These are phyloP conservation scores for Drosophila sturtevanti DNA, from an alignment of 1,140 invertebrate species.

Conservation along the genomic window DNA sequence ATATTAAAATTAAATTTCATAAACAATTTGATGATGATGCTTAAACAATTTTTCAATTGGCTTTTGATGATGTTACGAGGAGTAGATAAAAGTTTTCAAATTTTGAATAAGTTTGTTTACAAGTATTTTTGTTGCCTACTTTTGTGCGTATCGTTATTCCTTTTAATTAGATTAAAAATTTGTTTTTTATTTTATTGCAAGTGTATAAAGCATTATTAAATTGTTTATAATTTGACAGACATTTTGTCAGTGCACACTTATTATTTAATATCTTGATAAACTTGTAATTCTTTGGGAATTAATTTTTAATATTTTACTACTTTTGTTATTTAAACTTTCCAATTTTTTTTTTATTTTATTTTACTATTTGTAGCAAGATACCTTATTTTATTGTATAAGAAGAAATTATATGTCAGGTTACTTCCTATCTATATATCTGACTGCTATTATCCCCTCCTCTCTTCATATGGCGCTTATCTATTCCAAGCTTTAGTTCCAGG, in stretches of 20 bases:
- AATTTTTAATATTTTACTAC: no score
- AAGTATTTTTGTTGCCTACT: constrained; percentile 4
- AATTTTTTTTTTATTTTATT: no score
- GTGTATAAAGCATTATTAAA: no score
- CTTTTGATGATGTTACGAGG: neutral
- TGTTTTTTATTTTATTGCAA: no score
- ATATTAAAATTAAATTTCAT: neutral
- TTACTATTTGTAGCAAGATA: constrained; percentile 2
- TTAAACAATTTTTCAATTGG: neutral
- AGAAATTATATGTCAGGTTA: neutral
- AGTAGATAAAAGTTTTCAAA: neutral
- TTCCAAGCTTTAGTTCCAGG: neutral
- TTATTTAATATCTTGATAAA: no score
- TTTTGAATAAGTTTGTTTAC: neutral
- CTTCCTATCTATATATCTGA: constrained; percentile 1
- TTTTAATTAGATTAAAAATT: no score
- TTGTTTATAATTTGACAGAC: no score
- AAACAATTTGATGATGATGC: neutral
- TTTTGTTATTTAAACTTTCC: no score
- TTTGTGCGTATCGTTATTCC: neutral
- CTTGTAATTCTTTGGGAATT: no score
- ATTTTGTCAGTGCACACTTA: no score
- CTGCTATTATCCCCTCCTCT: constrained; percentile 15
- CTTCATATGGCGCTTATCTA: constrained; percentile 46
- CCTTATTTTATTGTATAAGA: constrained; percentile 23